Evolutionary conservation across 1,140 invertebrate genomes (phyloP).

Genomic region (Drosophila baimaii): DNA sequence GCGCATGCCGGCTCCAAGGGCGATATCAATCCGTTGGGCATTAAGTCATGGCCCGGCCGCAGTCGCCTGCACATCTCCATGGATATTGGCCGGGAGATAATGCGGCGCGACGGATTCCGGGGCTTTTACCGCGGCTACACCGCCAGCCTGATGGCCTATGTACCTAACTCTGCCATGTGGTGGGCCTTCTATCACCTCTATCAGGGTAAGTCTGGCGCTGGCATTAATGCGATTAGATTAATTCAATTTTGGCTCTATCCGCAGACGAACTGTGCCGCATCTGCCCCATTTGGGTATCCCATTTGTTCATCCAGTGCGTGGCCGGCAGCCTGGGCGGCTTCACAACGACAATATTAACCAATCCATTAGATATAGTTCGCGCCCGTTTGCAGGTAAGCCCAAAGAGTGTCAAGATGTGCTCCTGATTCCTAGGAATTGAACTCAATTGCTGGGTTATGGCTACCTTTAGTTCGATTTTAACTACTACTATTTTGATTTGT

Average conservation of each 20-base stretch:
- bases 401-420: neutral
- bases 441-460: no score
- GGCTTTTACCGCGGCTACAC: constrained; percentile 98
- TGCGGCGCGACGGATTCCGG: constrained; percentile 90
- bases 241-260: constrained; percentile 29
- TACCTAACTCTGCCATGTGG: constrained; percentile 98
- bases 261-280: constrained; percentile 91
- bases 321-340: constrained; percentile 96
- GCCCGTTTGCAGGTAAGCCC: constrained; percentile 92
- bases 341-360: constrained; percentile 96
- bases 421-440: neutral
- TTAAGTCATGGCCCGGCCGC: constrained; percentile 86
- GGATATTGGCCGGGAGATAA: constrained; percentile 90
- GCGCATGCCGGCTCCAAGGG: constrained; percentile 85
- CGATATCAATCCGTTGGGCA: constrained; percentile 89
- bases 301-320: constrained; percentile 93
- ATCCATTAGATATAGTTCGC: constrained; percentile 96
- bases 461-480: no score
- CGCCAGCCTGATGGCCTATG: constrained; percentile 95
- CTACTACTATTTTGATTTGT: neutral
- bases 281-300: constrained; percentile 91
- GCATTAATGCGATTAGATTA: constrained; percentile 9
- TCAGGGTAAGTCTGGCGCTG: constrained; percentile 89
- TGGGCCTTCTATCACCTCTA: constrained; percentile 98
- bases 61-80: constrained; percentile 87